Evolutionary conservation across 2,888 invertebrate species (phyloP), one percentile per base, ranked within the genome.

Genomic region (Willowsia nigromaculata): DNA sequence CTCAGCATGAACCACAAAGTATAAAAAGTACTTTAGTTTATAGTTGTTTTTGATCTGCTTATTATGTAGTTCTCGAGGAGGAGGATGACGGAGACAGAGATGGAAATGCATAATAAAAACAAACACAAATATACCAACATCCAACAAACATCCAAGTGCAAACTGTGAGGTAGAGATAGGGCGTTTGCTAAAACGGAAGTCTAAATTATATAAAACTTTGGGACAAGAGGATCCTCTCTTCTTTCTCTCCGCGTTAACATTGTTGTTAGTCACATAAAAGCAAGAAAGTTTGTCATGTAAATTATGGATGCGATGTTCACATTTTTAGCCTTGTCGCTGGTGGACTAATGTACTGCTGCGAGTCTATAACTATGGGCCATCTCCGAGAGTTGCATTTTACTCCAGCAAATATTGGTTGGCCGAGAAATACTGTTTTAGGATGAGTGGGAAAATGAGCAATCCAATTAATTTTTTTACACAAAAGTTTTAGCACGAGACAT

Each of bases 171-270:
- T 11, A 33, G n/a, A 30, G 47, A 27, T 71, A 56, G 74, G 76
- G 85, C 76, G 85, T 76, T 85, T 85, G 37, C 74, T 62, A 33
- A 59, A 85, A 76, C 76, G 85, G 85, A 85, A 76, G 85, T 85
- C 11, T 76, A 76, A 85, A 85, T 85, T 76, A 33, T 11, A 82
- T 37, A 18, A 85, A 40, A 83, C 13, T 76, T 5, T 85, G 33
- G 85, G 76, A 47, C 76, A 43, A 50, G 78, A 43, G 13, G 40
- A 22, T 11, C 6, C 74, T 43, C 27, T 74, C 27, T 74, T 74
- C 43, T 74, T 25, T 43, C 1, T 74, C 53, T 11, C 37, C 56
- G 3, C 37, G 30, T 47, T 76, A 47, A 33, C 4, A 56, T 1
- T 53, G 53, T 25, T 27, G 15, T 40, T 74, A 11, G 7, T 22